Percentiles rank a stretch among this genome's conserved stretches.
Evolutionary conservation across 2,113 vertebrate species (phyloP).

Genomic region (Cairina moschata): DNA sequence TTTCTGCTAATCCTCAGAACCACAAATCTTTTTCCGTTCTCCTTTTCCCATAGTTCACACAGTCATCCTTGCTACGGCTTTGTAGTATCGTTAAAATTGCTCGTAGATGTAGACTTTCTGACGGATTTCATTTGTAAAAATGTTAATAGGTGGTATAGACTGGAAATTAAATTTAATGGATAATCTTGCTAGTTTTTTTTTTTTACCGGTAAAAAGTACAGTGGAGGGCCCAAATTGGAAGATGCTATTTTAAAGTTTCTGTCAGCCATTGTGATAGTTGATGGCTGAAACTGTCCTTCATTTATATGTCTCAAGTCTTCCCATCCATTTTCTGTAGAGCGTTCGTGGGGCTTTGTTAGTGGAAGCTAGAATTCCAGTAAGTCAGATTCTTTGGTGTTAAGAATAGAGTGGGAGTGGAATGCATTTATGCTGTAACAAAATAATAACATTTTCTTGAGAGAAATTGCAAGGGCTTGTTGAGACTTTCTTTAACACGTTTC

Average conservation of each 20-base stretch:
- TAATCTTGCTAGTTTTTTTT: not conserved
- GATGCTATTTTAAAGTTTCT: not conserved
- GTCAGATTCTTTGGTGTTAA: conserved; percentile 42
- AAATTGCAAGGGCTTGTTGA: conserved; percentile 43
- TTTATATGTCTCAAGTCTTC: not conserved
- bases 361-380: conserved; percentile 36
- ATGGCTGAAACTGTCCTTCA: conserved; percentile 30
- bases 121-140: not conserved
- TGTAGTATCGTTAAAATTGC: not conserved
- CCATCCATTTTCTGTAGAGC: conserved; percentile 3
- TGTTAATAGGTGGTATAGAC: not conserved
- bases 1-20: conserved; percentile 34
- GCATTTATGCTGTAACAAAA: conserved; percentile 42
- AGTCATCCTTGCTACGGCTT: not conserved
- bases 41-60: conserved; percentile 33
- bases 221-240: not conserved
- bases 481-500: conserved; percentile 45
- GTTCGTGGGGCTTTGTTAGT: not conserved
- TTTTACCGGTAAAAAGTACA: not conserved
- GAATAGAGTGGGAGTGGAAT: conserved; percentile 56
- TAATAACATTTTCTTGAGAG: conserved; percentile 44
- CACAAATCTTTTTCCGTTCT: conserved; percentile 55
- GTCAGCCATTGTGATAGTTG: not conserved
- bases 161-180: not conserved
- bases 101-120: not conserved